Evolutionary conservation across 1,140 invertebrate species (phyloP), one percentile per base, ranked within the genome.

Genomic region (Drosophila equinoxialis): DNA sequence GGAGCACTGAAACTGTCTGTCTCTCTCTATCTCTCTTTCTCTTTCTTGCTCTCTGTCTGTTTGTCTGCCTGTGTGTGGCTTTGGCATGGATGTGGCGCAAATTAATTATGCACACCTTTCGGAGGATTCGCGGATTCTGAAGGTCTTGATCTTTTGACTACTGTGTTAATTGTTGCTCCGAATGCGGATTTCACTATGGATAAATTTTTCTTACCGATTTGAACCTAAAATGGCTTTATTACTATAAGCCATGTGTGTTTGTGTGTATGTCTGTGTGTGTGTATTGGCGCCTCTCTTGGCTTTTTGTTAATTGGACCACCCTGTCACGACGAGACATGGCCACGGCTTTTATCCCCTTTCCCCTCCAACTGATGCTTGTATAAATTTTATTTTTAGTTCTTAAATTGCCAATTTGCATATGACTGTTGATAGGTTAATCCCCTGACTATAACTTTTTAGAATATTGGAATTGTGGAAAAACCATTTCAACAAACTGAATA

Each of bases 41-140:
- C 10, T 13, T 3, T 39, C 10, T 13, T 39, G 37, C 37, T 39
- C 3, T 51, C 6, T 48, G 55, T 54, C 26, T 41, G 57, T 1
- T 13, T 11, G 30, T 42, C 35, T 65, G 66, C 33, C 41, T 62
- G 20, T 61, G 57, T 72, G 69, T 35, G 64, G 64, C 64, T 35
- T 35, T 39, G 45, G 11, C 41, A 20, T 65, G 65, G 45, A 51
- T 51, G 45, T 51, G 45, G 77, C 84, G 84, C 61, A 77, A 89
- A 89, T 89, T 89, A 89, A 89, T 89, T 89, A 89, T 89, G 84
- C 84, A 89, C 84, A 89, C 84, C 84, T 89, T 77, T 83, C 33
- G 26, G 30, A 39, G 39, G 65, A 54, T 77, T 69, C 60, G 72
- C 60, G 67, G 58, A 69, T 74, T 74, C 63, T 73, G 68, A 81